Conservation (phyloP, 2,113 vertebrate species). For the Ictalurus furcatus region DNA sequence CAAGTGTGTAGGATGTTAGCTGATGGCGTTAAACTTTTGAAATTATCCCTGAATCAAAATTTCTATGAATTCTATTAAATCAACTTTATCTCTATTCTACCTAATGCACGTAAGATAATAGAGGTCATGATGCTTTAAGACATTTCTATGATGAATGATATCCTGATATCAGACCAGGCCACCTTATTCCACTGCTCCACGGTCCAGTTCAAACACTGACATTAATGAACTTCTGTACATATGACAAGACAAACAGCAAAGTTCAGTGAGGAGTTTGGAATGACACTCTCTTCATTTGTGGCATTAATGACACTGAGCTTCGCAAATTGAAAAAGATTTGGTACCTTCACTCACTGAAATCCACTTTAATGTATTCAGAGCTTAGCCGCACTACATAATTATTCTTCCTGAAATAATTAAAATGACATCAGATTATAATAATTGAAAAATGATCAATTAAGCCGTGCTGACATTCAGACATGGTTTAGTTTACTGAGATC, state of each 20-base stretch:
- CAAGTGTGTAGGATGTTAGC: background rate
- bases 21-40: background rate
- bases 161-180: background rate
- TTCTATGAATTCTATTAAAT: background rate
- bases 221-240: background rate
- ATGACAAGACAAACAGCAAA: background rate
- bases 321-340: background rate
- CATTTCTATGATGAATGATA: no score
- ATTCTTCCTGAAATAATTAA: slow-evolving; percentile 4
- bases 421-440: background rate
- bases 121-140: background rate
- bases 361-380: background rate
- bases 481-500: background rate
- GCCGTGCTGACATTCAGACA: background rate
- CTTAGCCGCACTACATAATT: background rate
- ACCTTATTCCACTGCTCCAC: no score
- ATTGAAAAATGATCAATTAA: background rate
- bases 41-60: background rate
- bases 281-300: background rate
- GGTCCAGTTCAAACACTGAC: no score
- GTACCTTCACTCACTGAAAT: background rate
- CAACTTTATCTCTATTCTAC: background rate
- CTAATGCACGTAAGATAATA: background rate
- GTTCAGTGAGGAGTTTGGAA: background rate
- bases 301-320: background rate